Conservation (phyloP, 2,888 invertebrate species). For the Aleiodes testaceus region DNA sequence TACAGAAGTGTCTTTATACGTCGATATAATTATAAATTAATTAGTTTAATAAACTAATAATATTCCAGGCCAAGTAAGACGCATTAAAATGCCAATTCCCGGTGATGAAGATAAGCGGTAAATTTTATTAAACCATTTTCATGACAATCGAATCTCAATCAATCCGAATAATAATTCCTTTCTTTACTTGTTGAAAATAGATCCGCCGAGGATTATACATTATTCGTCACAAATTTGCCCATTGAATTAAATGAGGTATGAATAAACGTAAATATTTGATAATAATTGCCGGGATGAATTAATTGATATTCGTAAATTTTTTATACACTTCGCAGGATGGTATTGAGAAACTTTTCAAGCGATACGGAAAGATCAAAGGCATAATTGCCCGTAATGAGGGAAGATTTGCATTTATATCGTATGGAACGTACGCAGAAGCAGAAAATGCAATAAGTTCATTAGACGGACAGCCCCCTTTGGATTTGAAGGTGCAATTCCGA, state of each 20-base stretch:
- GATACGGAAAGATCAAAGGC: constrained; percentile 55
- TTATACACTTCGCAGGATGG: constrained; percentile 54
- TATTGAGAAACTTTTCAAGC: constrained; percentile 55
- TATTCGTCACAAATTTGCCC: constrained; percentile 61
- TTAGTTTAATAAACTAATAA: too few species aligned
- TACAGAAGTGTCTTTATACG: too few species aligned
- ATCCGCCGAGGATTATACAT: constrained; percentile 49
- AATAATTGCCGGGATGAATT: too few species aligned
- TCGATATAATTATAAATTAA: too few species aligned
- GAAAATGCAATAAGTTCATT: constrained; percentile 62
- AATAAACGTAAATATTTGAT: constrained; percentile 3
- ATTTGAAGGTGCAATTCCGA: constrained; percentile 58
- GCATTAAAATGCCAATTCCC: too few species aligned
- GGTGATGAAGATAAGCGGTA: too few species aligned
- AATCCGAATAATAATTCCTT: background rate
- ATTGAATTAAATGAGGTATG: constrained; percentile 58
- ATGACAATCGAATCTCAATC: background rate
- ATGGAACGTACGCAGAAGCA: constrained; percentile 59
- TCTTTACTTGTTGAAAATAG: constrained; percentile 40
- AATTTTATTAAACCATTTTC: too few species aligned
- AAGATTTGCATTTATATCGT: constrained; percentile 61
- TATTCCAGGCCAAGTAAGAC: too few species aligned
- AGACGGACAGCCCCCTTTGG: constrained; percentile 57
- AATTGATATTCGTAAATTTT: constrained; percentile 15
- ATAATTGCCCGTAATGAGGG: constrained; percentile 49